These are phyloP conservation scores for Trichomalopsis sarcophagae DNA, from an alignment of 1,140 invertebrate genomes.

Conservation along the genomic window DNA sequence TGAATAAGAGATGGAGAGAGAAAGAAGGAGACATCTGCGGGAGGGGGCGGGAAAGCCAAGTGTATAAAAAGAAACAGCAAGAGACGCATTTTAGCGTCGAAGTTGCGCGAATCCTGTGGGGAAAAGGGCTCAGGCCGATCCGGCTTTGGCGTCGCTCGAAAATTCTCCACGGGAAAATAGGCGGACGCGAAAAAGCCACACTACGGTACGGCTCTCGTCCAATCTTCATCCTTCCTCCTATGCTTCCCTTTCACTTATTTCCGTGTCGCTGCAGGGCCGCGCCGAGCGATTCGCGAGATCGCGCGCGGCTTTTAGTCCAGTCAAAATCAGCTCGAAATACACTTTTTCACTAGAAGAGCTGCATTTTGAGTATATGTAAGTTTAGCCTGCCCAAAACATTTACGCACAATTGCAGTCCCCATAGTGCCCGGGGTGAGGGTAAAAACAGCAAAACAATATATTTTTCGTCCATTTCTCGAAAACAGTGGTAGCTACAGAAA, in stretches of 20 bases:
- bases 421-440: too few species aligned
- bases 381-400: too few species aligned
- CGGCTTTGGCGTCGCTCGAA: conserved; percentile 48
- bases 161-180: conserved; percentile 48
- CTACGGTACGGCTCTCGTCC: not conserved
- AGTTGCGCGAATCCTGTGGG: conserved; percentile 33
- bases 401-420: too few species aligned
- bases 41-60: not conserved
- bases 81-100: conserved; percentile 28
- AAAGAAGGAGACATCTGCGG: not conserved
- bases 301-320: too few species aligned
- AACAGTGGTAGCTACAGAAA: too few species aligned
- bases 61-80: not conserved
- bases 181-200: conserved; percentile 19
- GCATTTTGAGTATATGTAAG: too few species aligned
- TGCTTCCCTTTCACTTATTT: conserved; percentile 50
- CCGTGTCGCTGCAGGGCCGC: conserved; percentile 2
- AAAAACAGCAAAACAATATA: too few species aligned
- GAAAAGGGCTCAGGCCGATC: conserved; percentile 46
- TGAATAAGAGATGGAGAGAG: not conserved
- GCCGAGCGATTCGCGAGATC: too few species aligned
- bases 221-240: conserved; percentile 24
- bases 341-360: too few species aligned
- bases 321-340: too few species aligned
- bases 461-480: too few species aligned